Percentiles rank a stretch among this genome's conserved stretches.
Evolutionary conservation across 1,140 invertebrate species (phyloP).

Genomic region (Littorina saxatilis): DNA sequence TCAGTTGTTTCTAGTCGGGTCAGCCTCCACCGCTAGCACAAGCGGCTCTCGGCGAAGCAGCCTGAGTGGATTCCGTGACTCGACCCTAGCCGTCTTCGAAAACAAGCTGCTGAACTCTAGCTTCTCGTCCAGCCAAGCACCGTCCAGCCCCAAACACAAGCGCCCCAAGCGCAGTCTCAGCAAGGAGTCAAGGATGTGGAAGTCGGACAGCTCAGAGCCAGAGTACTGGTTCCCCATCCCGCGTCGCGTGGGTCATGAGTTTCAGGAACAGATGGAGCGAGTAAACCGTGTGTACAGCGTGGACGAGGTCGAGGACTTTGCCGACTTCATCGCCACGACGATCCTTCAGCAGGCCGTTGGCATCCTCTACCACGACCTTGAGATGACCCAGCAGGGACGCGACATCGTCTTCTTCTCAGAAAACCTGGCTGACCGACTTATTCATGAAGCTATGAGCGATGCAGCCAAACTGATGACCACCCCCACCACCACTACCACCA

Average conservation of each 20-base stretch:
- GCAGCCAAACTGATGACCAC: not conserved
- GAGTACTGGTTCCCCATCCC: slow-evolving; percentile 53
- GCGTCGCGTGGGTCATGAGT: slow-evolving; percentile 44
- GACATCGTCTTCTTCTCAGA: slow-evolving; percentile 58
- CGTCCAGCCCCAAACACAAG: slow-evolving; percentile 16
- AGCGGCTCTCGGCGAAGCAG: slow-evolving; percentile 58
- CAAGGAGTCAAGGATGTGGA: slow-evolving; percentile 27
- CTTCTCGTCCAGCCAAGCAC: slow-evolving; percentile 21
- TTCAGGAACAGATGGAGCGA: slow-evolving; percentile 44
- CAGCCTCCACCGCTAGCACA: slow-evolving; percentile 44
- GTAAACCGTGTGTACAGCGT: slow-evolving; percentile 40
- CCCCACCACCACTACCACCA: not conserved
- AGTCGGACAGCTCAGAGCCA: slow-evolving; percentile 52
- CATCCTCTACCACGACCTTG: slow-evolving; percentile 43
- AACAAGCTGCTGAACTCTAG: slow-evolving; percentile 58
- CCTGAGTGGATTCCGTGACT: slow-evolving; percentile 60
- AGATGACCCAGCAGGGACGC: slow-evolving; percentile 31
- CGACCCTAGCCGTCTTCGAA: slow-evolving; percentile 59
- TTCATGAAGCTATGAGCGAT: slow-evolving; percentile 45
- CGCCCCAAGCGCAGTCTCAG: slow-evolving; percentile 26
- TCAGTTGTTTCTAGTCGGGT: slow-evolving; percentile 52
- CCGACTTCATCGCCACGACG: slow-evolving; percentile 44
- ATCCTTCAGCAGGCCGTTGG: slow-evolving; percentile 51
- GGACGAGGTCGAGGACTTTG: slow-evolving; percentile 50
- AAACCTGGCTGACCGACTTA: slow-evolving; percentile 50